Evolutionary conservation across 2,888 invertebrate species (phyloP), one percentile per base, ranked within the genome.

Genomic region (Xylota segnis): DNA sequence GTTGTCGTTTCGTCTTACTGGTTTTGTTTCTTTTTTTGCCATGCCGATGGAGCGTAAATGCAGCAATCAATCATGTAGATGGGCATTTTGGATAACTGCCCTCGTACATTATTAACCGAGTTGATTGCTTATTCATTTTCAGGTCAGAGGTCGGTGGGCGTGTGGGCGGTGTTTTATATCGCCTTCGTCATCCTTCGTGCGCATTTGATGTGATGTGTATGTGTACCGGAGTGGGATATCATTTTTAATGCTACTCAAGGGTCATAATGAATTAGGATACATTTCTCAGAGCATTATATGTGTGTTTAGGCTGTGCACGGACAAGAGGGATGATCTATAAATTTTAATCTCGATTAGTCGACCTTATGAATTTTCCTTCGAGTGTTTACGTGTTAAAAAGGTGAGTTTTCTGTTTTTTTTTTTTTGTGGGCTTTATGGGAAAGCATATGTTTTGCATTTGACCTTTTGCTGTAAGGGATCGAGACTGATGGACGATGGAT

Each of bases 121-220:
- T 59, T 83, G 83, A 83, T 83, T 83, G 78, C 72, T 72, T 83
- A 83, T 83, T 83, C 78, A 78, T 83, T 83, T 66, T 61, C 45
- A 78, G 61, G 66, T 72, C 72, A 59, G 71, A 72, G 68, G 32
- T 23, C 68, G 56, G 37, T 61, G 77, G 77, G 27, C 59, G 40
- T 54, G 18, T 58, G 37, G 50, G 32, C 16, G 37, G 58, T 50
- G 40, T n/a, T 61, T 18, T 32, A 10, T 9, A 14, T 45, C 45
- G 32, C 23, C 40, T 52, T 18, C 45, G n/a, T 47, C 23, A 32
- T 23, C 34, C 34, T 29, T 5, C 52, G 5, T 56, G 18, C 18
- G 47, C 34, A 47, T 58, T 71, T 34, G 45, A 58, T 34, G 66
- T 59, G 61, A 18, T 37, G 32, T 34, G 14, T 16, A 10, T 34